A percentile compares a stretch with the other conserved stretches of the same genome.
Conservation (phyloP, 2,888 invertebrate genomes). For the Gari tellinella region DNA sequence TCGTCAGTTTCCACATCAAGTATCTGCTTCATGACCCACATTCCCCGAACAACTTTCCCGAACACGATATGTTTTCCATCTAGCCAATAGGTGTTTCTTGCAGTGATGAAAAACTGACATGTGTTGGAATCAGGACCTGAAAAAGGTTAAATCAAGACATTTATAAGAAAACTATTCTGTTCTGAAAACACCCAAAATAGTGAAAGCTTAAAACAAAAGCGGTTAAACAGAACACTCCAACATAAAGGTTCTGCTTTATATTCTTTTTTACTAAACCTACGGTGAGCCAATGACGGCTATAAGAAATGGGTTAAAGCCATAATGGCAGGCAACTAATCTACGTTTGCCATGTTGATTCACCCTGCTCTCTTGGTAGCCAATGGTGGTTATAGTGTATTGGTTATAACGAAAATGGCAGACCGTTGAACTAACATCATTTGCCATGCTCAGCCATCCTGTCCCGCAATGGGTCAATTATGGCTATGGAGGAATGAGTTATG, state of each 20-base stretch:
- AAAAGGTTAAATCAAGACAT: constrained; percentile 50
- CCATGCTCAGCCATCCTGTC: constrained; percentile 97
- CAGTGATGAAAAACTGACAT: constrained; percentile 97
- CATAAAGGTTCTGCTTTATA: no score
- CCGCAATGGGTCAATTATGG: no score
- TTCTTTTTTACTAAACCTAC: no score
- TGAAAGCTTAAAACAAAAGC: no score
- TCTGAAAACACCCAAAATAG: no score
- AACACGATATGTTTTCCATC: constrained; percentile 95
- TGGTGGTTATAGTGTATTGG: no score
- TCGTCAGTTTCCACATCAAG: constrained; percentile 88
- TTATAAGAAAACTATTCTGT: no score
- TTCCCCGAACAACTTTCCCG: constrained; percentile 92
- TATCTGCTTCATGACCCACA: constrained; percentile 92
- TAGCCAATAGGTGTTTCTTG: constrained; percentile 93
- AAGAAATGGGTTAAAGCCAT: no score
- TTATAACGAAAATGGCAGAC: neutral
- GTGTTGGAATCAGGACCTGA: constrained; percentile 94
- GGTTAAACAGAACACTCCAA: no score
- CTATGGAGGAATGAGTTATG: no score
- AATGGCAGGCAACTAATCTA: constrained; percentile 78
- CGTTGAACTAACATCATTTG: constrained; percentile 88
- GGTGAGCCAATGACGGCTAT: no score
- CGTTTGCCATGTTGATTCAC: constrained; percentile 96
- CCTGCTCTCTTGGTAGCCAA: no score